Conservation (phyloP, 1,140 invertebrate genomes). For the Phymastichus coffea region DNA sequence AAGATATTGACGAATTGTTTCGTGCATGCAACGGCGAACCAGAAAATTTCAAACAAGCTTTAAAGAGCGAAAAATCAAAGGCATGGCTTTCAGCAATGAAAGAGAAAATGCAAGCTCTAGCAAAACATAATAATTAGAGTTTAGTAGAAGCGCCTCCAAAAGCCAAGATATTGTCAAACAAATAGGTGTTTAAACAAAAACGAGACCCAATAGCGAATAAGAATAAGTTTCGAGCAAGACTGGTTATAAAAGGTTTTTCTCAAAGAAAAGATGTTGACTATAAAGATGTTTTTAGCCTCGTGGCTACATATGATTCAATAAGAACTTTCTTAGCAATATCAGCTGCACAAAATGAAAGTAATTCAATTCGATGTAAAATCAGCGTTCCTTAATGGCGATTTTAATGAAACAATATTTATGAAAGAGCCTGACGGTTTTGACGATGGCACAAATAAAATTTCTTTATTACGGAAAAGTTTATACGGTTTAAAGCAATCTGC, state of each 20-base stretch:
- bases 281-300: slow-evolving; percentile 46
- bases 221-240: slow-evolving; percentile 44
- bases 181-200: slow-evolving; percentile 28
- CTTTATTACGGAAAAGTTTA: slow-evolving; percentile 43
- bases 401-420: slow-evolving; percentile 38
- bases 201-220: slow-evolving; percentile 24
- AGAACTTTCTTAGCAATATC: slow-evolving; percentile 22
- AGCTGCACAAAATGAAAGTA: background rate
- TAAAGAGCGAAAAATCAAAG: background rate
- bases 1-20: background rate
- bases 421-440: slow-evolving; percentile 43
- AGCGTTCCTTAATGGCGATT: slow-evolving; percentile 35
- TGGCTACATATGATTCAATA: slow-evolving; percentile 42
- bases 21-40: no score
- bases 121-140: slow-evolving; percentile 24
- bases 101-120: slow-evolving; percentile 26
- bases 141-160: slow-evolving; percentile 18
- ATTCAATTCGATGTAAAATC: slow-evolving; percentile 31
- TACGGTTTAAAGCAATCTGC: slow-evolving; percentile 47
- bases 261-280: slow-evolving; percentile 46
- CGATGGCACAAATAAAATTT: slow-evolving; percentile 33
- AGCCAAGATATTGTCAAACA: slow-evolving; percentile 6
- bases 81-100: slow-evolving; percentile 30
- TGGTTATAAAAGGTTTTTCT: slow-evolving; percentile 45
- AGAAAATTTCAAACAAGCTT: slow-evolving; percentile 18